Base-by-base conservation (phyloP, 2,797 vertebrate species). In the Lagorchestes hirsutus region DNA sequence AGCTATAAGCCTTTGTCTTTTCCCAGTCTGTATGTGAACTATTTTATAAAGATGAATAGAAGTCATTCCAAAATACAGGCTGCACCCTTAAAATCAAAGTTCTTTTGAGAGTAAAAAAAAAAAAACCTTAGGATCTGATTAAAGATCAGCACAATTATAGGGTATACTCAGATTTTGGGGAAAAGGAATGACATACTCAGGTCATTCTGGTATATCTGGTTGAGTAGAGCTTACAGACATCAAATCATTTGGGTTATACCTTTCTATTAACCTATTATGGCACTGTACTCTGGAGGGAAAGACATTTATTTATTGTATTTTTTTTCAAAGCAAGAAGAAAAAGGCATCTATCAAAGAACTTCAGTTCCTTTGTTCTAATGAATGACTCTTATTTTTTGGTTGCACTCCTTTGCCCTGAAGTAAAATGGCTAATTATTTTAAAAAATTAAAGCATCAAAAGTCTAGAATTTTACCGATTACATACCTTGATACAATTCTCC, bases 401-500 rank as follows among this genome's bases (percentile, higher is more conserved):
- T 94, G 90, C 11, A 93, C 24, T 92, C 24, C 24, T 74, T 52
- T 93, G 93, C 93, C 3, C 62, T 96, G 82, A 91, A 93, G 92
- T 67, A 56, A 94, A 93, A 50, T 57, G 57, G 4, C 2, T 82
- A 90, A 50, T 91, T 67, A 97, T 92, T 92, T 74, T 62, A 74
- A 94, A 40, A 57, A 40, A 90, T 67, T 40, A 74, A 67, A 40
- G 16, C 62, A 94, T 0, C 91, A 93, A 93, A 91, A 91, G 95
- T 93, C 91, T 97, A 52, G 97, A 94, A 40, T 5, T 0, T 0
- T 18, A 31, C 10, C 0, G 28, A 97, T 96, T 93, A 98, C 99
- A 56, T 97, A 99, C 99, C 99, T 99, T 1, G 99, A 99, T 82
- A 99, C 99, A 90, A 99, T 99, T 96, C 99, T 99, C 52, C 99